Base-by-base conservation (phyloP, 2,888 invertebrate species). In the Lamellibrachia satsuma region DNA sequence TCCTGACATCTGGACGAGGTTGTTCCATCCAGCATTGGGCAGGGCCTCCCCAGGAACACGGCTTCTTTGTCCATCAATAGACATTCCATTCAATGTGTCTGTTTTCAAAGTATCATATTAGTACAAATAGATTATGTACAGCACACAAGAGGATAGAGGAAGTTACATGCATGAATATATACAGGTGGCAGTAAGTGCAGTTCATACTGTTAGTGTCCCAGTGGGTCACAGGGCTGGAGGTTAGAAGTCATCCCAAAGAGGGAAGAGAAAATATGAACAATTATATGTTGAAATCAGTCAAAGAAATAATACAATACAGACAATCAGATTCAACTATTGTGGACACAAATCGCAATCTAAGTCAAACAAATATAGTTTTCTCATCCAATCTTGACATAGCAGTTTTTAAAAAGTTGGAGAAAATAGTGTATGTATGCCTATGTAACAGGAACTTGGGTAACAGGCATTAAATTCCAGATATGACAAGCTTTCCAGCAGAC, bases 101-200 rank as follows among this genome's bases (percentile, higher is more conserved):
- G 1, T 15, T 91, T 9, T 51, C 15, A 4, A 52, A 52, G 91
- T 91, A 22, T 91, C 27, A n/a, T 91, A 7, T 91, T 91, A 91
- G 91, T 91, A 91, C 6, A 91, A 91, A 91, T 22, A 91, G 91
- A 91, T 6, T 91, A 91, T 91, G 91, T 27, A 27, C 91, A 39
- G 91, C 27, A 27, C 39, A 91, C 6, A 91, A 9, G 27, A 27
- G 27, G 27, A 91, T 91, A 27, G 27, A 91, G 91, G 91, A 4
- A 27, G n/a, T 91, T 91, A 91, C 91, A 91, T 91, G 91, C 91
- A 91, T 27, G 91, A 91, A 6, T 91, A 27, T 27, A 91, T 15
- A 91, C 3, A 11, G 91, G 1, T 15, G 91, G 91, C 0, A 22
- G 91, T 91, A 91, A 22, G 22, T 91, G 39, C 39, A 91, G 22